Evolutionary conservation across 92 coral and sea anemone species (phyloP), one percentile per base, ranked within the genome.

Genomic region (Galaxea fascicularis): DNA sequence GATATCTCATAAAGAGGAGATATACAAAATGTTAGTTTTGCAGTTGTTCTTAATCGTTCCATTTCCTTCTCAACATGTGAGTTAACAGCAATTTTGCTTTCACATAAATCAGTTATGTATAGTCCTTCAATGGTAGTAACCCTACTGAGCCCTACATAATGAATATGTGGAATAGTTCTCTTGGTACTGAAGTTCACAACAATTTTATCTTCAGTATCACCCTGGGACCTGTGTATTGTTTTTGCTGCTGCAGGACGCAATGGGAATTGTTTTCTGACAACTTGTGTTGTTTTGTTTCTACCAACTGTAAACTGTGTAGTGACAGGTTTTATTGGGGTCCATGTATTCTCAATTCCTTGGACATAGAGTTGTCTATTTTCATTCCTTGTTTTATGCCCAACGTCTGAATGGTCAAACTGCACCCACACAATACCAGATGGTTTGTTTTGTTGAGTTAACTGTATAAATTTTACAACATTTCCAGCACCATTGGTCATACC

Each of bases 191-290:
- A 69, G 29, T 89, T 62, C 13, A 84, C 92, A 8, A 84, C 81
- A 24, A 89, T 72, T 69, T 72, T 65, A 28, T 68, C 56, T 31
- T 76, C 84, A 28, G 81, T 89, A 75, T 78, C 86, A 27, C 92
- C 92, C 83, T 89, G 89, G 13, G 85, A 58, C 21, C 84, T 73
- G 41, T 88, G 91, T 28, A 88, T 51, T 2, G 88, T 82, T 45
- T 88, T 88, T 0, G 82, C 88, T 1, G 88, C 87, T 14, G 91
- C 57, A 20, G 69, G 88, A n/a, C 88, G 17, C 31, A 88, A 35
- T 46, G 91, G 88, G 68, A 88, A 88, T 63, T 81, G 90, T 25
- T 68, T 86, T 30, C 83, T 85, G 4, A 67, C 76, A 13, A 85
- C 30, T 13, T 63, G 26, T 7, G 51, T 47, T n/a, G 4, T 52